Base-by-base conservation (phyloP, 2,888 invertebrate genomes). In the Laothoe populi region DNA sequence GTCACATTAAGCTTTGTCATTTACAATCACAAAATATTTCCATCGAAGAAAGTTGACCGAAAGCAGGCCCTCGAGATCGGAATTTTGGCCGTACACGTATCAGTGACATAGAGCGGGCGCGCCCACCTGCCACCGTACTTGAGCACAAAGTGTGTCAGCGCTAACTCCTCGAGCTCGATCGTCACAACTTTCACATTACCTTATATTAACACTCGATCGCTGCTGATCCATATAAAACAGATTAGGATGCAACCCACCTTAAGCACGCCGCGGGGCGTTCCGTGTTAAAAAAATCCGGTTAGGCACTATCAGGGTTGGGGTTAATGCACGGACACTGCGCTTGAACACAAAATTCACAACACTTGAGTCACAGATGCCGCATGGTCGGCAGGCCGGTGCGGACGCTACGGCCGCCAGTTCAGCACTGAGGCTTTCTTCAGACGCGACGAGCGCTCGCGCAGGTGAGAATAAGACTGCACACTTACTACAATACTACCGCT, bases 121-220 rank as follows among this genome's bases (percentile, higher is more conserved):
- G 84, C 90, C 90, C 90, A 90, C 90, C 89, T 90, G 88, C 82
- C 75, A 83, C 86, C 87, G 84, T 90, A 89, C 90, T 89, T 89
- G 90, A 88, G 80, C 83, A 84, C 90, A 90, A 92, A 91, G 92
- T 92, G 82, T 92, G 92, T 91, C 92, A 92, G 81, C 81, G 76
- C 82, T 83, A 83, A 89, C 89, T 90, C 88, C 84, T 88, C 86
- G 83, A 85, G 85, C 82, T 81, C 86, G 84, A 86, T 87, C 84
- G 88, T 83, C 84, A 82, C 81, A 87, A 92, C 92, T 92, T 92
- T 92, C 92, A 92, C 92, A 90, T 92, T 84, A 89, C 87, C 88
- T 90, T 89, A 88, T 88, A 88, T 87, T 86, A 88, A 83, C 87
- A 86, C 83, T 82, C 77, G 78, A 77, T 73, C 72, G 72, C 72